phyloP scores from a whole-genome alignment of 2,797 vertebrate species.

The Danio kyathit region DNA sequence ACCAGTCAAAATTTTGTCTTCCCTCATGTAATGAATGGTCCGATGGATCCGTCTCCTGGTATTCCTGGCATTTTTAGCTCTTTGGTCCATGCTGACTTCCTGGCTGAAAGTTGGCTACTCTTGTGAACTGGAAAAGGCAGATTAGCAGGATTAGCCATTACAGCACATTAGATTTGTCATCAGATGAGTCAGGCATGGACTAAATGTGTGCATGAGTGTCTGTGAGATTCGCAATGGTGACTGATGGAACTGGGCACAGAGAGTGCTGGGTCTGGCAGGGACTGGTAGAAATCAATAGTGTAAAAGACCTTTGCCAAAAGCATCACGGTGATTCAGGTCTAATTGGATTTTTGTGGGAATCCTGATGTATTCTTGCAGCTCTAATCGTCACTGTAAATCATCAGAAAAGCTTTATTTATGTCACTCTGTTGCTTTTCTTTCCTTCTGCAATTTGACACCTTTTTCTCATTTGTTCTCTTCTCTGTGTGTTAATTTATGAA shows the following conservation, averaged over 20 bases:
- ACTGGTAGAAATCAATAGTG: slow-evolving; percentile 51
- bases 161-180: slow-evolving; percentile 49
- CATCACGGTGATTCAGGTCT: slow-evolving; percentile 54
- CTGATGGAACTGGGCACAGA: slow-evolving; percentile 29
- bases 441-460: neutral
- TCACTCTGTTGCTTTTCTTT: neutral
- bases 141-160: slow-evolving; percentile 39
- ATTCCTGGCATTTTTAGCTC: slow-evolving; percentile 18
- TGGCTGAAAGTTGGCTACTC: slow-evolving; percentile 28
- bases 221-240: slow-evolving; percentile 30
- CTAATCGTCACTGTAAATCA: slow-evolving; percentile 14
- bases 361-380: slow-evolving; percentile 16
- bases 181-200: slow-evolving; percentile 36
- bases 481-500: neutral
- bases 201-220: slow-evolving; percentile 35
- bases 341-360: slow-evolving; percentile 64
- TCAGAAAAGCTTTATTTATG: slow-evolving; percentile 21
- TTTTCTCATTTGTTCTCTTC: neutral
- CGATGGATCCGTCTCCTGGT: neutral
- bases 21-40: slow-evolving; percentile 24
- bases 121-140: slow-evolving; percentile 48
- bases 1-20: neutral
- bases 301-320: slow-evolving; percentile 46
- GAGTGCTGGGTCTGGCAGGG: slow-evolving; percentile 28
- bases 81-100: slow-evolving; percentile 17